Conservation (phyloP, 2,888 invertebrate genomes). For the Hecatera dysodea region DNA sequence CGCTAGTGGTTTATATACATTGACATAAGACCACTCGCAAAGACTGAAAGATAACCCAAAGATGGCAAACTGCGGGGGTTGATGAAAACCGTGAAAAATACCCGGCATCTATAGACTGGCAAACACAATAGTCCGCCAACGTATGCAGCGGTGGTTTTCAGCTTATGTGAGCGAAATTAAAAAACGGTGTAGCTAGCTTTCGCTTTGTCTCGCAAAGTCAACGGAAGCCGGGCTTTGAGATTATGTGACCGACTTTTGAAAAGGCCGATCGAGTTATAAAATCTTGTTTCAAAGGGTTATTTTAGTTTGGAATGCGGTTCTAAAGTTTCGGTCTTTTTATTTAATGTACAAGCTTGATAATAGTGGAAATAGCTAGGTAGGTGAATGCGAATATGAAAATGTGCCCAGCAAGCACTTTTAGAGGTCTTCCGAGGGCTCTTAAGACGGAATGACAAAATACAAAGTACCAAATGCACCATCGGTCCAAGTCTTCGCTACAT, state of each 20-base stretch:
- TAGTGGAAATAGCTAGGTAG: not conserved
- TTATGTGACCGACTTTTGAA: constrained; percentile 30
- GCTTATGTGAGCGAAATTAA: constrained; percentile 23
- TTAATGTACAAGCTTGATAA: no score
- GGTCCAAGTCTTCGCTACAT: no score
- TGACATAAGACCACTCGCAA: no score
- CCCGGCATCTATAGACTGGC: not conserved
- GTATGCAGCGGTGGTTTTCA: not conserved
- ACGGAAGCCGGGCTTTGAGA: constrained; percentile 25
- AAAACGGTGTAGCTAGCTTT: constrained; percentile 14
- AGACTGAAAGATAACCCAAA: not conserved
- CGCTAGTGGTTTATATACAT: no score
- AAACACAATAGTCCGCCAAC: not conserved
- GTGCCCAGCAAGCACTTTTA: not conserved
- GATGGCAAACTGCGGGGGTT: not conserved
- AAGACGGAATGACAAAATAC: not conserved
- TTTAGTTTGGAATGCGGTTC: not conserved
- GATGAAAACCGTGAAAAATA: not conserved
- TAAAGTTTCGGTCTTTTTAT: not conserved
- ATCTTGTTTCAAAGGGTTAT: not conserved
- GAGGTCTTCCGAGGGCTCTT: not conserved
- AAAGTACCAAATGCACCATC: no score
- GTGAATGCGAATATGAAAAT: not conserved
- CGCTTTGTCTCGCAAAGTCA: constrained; percentile 30
- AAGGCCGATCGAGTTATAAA: constrained; percentile 3